phyloP scores from a whole-genome alignment of 1,140 invertebrate genomes.

The Drosophila obscura region DNA sequence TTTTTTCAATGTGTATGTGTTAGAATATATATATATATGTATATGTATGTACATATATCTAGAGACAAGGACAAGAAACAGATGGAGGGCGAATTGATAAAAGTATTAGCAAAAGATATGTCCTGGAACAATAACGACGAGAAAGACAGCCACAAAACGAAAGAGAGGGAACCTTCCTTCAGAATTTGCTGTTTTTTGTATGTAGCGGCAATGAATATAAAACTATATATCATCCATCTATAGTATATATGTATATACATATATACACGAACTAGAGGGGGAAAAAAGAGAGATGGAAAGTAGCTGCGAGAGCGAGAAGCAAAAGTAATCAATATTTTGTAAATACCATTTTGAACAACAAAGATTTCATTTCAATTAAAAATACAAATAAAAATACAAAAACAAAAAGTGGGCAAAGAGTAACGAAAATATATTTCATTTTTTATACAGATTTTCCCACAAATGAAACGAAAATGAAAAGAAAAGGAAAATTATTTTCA shows the following conservation, averaged over 20 bases:
- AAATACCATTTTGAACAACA: conserved; percentile 41
- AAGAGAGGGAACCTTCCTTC: background rate
- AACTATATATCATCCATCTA: conserved; percentile 49
- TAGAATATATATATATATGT: conserved; percentile 30
- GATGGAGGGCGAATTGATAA: conserved; percentile 24
- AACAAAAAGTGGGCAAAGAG: conserved; percentile 1
- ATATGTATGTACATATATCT: conserved; percentile 24
- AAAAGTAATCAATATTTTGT: conserved; percentile 46
- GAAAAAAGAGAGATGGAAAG: conserved; percentile 6
- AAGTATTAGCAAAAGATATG: conserved; percentile 57
- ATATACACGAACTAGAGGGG: conserved; percentile 30
- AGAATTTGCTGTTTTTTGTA: conserved; percentile 27
- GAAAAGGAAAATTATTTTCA: conserved; percentile 51
- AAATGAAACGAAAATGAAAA: conserved; percentile 31
- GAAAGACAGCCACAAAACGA: conserved; percentile 15
- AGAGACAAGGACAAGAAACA: conserved; percentile 11
- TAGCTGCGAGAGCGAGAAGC: conserved; percentile 9
- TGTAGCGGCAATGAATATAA: conserved; percentile 34
- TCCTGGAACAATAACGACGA: conserved; percentile 40
- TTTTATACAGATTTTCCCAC: conserved; percentile 20
- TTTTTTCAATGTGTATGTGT: conserved; percentile 69
- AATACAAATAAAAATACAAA: background rate
- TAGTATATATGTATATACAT: conserved; percentile 4
- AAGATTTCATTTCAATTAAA: conserved; percentile 14
- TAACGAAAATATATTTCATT: conserved; percentile 2